Evolutionary conservation across 2,888 invertebrate genomes (phyloP).

Genomic region (Xiphydria camelus): DNA sequence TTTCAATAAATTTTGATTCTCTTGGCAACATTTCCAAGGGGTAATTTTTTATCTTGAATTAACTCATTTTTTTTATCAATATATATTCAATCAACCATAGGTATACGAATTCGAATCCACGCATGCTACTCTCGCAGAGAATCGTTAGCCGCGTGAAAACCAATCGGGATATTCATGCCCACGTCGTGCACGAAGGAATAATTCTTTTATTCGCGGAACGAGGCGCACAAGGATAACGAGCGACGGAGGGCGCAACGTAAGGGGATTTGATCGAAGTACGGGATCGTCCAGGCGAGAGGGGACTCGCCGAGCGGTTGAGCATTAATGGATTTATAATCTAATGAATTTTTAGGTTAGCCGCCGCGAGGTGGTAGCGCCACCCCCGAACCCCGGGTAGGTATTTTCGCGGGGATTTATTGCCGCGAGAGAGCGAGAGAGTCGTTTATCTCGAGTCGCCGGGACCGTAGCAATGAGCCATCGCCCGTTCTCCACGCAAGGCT

Average conservation of each 20-base stretch:
- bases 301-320: constrained; percentile 43
- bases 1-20: no score
- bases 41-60: no score
- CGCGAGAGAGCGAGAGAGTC: constrained; percentile 30
- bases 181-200: no score
- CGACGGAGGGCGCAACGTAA: constrained; percentile 1
- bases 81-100: no score
- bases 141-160: no score
- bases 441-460: constrained; percentile 30
- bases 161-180: no score
- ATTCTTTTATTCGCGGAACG: no score
- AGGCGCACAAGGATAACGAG: no score
- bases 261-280: constrained; percentile 13
- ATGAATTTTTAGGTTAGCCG: constrained; percentile 51
- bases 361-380: constrained; percentile 27
- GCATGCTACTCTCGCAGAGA: no score
- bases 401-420: constrained; percentile 43
- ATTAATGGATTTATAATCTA: constrained; percentile 55
- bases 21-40: no score
- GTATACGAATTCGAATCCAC: no score
- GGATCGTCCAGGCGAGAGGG: constrained; percentile 19
- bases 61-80: no score
- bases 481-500: constrained; percentile 15
- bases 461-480: constrained; percentile 27
- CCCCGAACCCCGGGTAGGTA: constrained; percentile 34